Evolutionary conservation across 2,888 invertebrate species (phyloP).

Genomic region (Acrobasis consociella): DNA sequence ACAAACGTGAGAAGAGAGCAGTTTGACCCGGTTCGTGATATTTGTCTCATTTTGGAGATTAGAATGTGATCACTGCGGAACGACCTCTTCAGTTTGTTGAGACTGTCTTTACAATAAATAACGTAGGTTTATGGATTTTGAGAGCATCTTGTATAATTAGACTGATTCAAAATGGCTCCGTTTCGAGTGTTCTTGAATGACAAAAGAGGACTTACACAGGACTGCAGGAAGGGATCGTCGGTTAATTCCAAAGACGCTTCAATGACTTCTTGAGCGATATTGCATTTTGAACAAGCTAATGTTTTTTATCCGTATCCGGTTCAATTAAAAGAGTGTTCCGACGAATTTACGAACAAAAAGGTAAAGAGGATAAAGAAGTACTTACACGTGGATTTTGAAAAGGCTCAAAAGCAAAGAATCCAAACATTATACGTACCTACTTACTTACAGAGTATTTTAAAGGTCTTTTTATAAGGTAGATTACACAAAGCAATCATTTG

Average conservation of each 20-base stretch:
- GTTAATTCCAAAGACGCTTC: conserved; percentile 64
- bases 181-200: conserved; percentile 69
- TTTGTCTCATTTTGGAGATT: conserved; percentile 78
- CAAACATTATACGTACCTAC: conserved; percentile 17
- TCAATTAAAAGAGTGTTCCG: conserved; percentile 54
- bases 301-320: conserved; percentile 68
- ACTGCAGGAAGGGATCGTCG: conserved; percentile 56
- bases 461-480: conserved; percentile 2
- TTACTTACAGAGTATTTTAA: conserved; percentile 2
- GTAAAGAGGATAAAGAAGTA: conserved; percentile 37
- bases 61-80: conserved; percentile 70
- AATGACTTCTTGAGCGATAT: conserved; percentile 60
- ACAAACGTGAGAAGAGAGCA: conserved; percentile 82
- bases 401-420: conserved; percentile 30
- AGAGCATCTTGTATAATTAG: conserved; percentile 71
- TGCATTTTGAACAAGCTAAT: conserved; percentile 55
- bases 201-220: conserved; percentile 69
- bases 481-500: conserved; percentile 14
- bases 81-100: conserved; percentile 71
- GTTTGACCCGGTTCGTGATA: conserved; percentile 79
- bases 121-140: conserved; percentile 59
- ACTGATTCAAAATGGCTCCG: conserved; percentile 63
- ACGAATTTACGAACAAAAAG: conserved; percentile 43
- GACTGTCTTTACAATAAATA: conserved; percentile 73
- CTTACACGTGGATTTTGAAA: conserved; percentile 47